phyloP scores from a whole-genome alignment of 2,113 vertebrate species.

The Colossoma macropomum region DNA sequence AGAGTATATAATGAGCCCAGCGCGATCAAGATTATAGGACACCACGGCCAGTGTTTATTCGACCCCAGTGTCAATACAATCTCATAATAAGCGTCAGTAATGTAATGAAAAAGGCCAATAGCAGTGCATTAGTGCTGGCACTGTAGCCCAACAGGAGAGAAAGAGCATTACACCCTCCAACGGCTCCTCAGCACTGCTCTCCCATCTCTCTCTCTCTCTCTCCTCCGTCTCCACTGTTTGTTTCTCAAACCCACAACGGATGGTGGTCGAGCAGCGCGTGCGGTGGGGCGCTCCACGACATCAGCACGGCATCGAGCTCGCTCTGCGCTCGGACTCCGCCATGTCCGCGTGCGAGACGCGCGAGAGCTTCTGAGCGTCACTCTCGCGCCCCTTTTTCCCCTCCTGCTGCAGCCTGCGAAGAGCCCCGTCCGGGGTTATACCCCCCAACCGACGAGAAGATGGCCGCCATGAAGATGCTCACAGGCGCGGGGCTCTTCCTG shows the following conservation, averaged over 20 bases:
- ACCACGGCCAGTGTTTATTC: background rate
- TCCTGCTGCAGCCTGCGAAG: background rate
- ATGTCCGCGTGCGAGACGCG: conserved; percentile 65
- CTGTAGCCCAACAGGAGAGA: conserved; percentile 70
- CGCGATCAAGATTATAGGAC: background rate
- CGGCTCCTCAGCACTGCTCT: conserved; percentile 67
- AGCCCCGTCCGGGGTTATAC: background rate
- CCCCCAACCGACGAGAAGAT: conserved; percentile 76
- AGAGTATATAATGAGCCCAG: no score
- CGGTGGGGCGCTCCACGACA: background rate
- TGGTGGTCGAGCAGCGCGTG: conserved; percentile 76
- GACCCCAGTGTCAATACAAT: background rate
- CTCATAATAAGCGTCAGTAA: background rate
- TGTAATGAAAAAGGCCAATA: background rate
- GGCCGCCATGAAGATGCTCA: conserved; percentile 90
- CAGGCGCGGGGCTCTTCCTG: conserved; percentile 85
- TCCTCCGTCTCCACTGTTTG: background rate
- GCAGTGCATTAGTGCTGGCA: background rate
- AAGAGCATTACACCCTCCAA: conserved; percentile 68
- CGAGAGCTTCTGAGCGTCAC: conserved; percentile 68
- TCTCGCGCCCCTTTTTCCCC: conserved; percentile 34
- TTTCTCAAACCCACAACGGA: conserved; percentile 75
- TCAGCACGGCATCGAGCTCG: conserved; percentile 55
- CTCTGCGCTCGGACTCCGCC: conserved; percentile 55
- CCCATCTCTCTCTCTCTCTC: conserved; percentile 36